Base-by-base conservation (phyloP, 1,140 invertebrate genomes). In the Neodiprion pinetum region DNA sequence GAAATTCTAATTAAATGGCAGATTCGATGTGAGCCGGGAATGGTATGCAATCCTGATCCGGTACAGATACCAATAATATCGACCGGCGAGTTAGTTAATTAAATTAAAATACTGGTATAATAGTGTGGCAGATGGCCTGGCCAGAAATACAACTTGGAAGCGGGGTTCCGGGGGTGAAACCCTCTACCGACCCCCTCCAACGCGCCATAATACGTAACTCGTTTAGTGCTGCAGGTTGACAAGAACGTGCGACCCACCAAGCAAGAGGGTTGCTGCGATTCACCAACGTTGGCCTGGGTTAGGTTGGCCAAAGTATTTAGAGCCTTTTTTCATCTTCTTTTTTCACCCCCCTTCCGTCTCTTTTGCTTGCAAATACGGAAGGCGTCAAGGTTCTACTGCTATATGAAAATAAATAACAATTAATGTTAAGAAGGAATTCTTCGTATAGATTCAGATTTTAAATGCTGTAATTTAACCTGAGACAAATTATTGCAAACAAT, bases 71-170 rank as follows among this genome's bases (percentile, higher is more conserved):
- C 83, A 84, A 88, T 88, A 88, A 88, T 87, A 88, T 88, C 85
- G 85, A 88, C 86, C 85, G 83, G 81, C 85, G 84, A 80, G 70
- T 80, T 79, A 88, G 86, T 87, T 86, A 87, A 88, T 88, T 88
- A 87, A 87, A 88, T 88, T 87, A 87, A 88, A 88, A 88, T 87
- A 86, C 85, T 87, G 83, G 82, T 87, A 85, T 87, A 87, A 87
- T 87, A 87, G 85, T 82, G 80, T 66, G 85, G 85, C 85, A 88
- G 86, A 87, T 88, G 87, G 87, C 85, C 80, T 76, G 76, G 79
- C 79, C 81, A 84, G 85, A 82, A 84, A 83, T 86, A 86, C 85
- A 88, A 85, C 85, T 80, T 86, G 82, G 83, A 78, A 80, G 75
- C 75, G 79, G 79, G 79, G 73, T 70, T 47, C n/a, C 40, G 65